phyloP scores from a whole-genome alignment of 2,797 vertebrate species.

The Varecia variegata region DNA sequence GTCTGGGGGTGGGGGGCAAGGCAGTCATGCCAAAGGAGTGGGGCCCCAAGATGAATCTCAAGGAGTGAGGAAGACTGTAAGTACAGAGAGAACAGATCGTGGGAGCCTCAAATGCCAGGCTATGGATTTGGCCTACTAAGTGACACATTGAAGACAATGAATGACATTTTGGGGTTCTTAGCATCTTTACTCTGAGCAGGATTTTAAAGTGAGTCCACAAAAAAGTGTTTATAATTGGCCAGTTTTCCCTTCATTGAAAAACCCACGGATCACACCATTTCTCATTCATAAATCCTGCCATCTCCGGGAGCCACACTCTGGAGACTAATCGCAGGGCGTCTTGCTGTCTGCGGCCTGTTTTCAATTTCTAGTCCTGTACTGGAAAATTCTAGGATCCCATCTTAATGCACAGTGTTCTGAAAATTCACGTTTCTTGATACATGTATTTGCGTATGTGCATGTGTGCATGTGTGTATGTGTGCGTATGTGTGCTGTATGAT shows the following conservation, averaged over 20 bases:
- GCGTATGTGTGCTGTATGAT: background rate
- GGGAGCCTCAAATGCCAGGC: background rate
- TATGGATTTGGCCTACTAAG: background rate
- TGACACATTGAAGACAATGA: rapidly evolving
- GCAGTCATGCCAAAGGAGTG: too few species aligned
- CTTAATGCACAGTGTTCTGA: background rate
- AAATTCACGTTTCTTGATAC: background rate
- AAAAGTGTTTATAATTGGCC: background rate
- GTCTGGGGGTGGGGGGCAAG: background rate
- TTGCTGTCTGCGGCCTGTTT: background rate
- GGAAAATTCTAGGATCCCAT: background rate
- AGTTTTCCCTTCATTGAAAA: background rate
- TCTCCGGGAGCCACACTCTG: background rate
- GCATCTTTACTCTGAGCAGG: background rate
- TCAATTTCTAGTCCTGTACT: background rate
- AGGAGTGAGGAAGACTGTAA: background rate
- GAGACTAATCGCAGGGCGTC: background rate
- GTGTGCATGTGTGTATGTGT: background rate
- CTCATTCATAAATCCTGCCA: background rate
- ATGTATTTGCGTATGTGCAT: background rate
- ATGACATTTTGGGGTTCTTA: background rate
- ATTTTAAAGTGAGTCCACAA: background rate
- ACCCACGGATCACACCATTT: background rate
- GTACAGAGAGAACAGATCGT: too few species aligned
- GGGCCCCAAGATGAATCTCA: background rate